Percentiles rank a stretch among this genome's conserved stretches.
Evolutionary conservation across 1,140 invertebrate genomes (phyloP).

Genomic region (Theocolax elegans): DNA sequence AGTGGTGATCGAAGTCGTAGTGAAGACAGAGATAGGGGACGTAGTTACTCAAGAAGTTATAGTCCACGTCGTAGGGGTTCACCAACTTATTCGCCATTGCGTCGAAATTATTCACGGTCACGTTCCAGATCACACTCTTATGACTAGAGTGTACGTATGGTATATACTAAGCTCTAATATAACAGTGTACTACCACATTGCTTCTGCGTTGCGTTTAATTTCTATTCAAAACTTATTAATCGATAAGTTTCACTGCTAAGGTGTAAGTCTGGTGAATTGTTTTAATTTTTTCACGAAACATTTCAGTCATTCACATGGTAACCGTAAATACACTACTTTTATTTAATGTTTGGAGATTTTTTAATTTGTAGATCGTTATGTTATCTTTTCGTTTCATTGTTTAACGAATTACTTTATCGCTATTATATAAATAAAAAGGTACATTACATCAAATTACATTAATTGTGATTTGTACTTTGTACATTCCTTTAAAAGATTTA

Average conservation of each 20-base stretch:
- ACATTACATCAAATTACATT: slow-evolving; percentile 37
- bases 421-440: slow-evolving; percentile 39
- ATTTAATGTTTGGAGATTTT: slow-evolving; percentile 31
- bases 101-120: slow-evolving; percentile 82
- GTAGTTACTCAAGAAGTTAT: slow-evolving; percentile 81
- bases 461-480: slow-evolving; percentile 43
- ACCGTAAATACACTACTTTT: slow-evolving; percentile 32
- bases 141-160: slow-evolving; percentile 68
- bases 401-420: slow-evolving; percentile 41
- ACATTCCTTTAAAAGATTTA: slow-evolving; percentile 35
- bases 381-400: slow-evolving; percentile 15
- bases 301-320: slow-evolving; percentile 11
- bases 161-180: slow-evolving; percentile 45
- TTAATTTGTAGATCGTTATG: slow-evolving; percentile 19
- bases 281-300: slow-evolving; percentile 15
- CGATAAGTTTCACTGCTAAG: slow-evolving; percentile 13
- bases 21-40: slow-evolving; percentile 69
- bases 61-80: slow-evolving; percentile 86
- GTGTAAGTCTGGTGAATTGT: slow-evolving; percentile 14
- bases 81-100: slow-evolving; percentile 86
- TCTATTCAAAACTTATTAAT: slow-evolving; percentile 23
- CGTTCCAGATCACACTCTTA: slow-evolving; percentile 70
- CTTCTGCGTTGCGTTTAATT: slow-evolving; percentile 19
- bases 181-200: slow-evolving; percentile 39
- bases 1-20: slow-evolving; percentile 75